Evolutionary conservation across 2,888 invertebrate species (phyloP).

Genomic region (Lissonota sp.): DNA sequence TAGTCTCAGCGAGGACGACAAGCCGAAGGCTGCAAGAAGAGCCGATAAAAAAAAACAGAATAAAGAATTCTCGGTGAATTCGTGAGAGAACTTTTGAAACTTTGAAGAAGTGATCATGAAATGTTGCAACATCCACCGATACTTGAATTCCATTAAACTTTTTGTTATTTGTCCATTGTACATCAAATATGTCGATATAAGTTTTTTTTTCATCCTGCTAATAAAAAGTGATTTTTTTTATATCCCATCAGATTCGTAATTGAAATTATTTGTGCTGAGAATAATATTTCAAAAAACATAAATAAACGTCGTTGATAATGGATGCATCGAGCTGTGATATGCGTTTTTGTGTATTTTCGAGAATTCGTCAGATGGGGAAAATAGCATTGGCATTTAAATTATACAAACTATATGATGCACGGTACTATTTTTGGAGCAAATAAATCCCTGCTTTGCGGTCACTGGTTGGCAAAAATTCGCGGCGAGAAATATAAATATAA

Average conservation of each 20-base stretch:
- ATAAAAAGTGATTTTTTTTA: background rate
- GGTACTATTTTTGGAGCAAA: conserved; percentile 43
- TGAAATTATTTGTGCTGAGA: background rate
- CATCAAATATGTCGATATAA: background rate
- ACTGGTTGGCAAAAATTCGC: background rate
- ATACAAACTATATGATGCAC: conserved; percentile 12
- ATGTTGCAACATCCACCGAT: conserved; percentile 1
- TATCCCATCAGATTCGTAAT: background rate
- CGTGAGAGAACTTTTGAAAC: conserved; percentile 15
- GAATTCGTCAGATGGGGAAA: background rate
- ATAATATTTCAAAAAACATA: no score
- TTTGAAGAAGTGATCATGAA: conserved; percentile 27
- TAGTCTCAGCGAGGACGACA: conserved; percentile 23
- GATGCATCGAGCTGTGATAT: background rate
- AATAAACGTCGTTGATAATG: no score
- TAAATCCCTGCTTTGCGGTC: conserved; percentile 25
- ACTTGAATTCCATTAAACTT: conserved; percentile 15
- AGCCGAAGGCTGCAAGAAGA: conserved; percentile 30
- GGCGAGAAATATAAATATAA: conserved; percentile 1
- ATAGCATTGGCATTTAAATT: background rate
- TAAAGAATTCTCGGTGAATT: conserved; percentile 7
- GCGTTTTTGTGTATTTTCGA: background rate
- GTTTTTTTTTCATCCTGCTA: background rate
- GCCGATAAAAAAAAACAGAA: background rate
- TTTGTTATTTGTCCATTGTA: background rate